These are phyloP conservation scores for Cerastis rubricosa DNA, from an alignment of 2,888 invertebrate species.

Conservation along the genomic window DNA sequence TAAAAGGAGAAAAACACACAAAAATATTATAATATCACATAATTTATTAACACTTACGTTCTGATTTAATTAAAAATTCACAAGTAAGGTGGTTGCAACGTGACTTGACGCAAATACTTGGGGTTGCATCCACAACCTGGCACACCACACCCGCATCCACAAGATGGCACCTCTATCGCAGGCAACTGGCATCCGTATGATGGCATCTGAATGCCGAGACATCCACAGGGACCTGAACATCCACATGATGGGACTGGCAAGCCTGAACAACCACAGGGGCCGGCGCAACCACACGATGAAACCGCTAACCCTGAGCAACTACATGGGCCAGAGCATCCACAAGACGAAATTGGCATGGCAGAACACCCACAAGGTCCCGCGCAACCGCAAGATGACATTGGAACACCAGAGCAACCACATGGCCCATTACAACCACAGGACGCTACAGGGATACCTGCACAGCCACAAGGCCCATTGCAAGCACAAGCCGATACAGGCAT, in stretches of 20 bases:
- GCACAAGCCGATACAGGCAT: conserved; percentile 36
- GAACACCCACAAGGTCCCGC: conserved; percentile 30
- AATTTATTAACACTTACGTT: conserved; percentile 27
- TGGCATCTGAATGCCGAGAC: conserved; percentile 50
- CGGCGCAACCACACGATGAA: conserved; percentile 41
- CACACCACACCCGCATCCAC: conserved; percentile 44
- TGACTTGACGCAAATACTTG: conserved; percentile 76
- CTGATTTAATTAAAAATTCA: conserved; percentile 49
- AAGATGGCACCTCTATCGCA: conserved; percentile 48
- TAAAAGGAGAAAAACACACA: not conserved
- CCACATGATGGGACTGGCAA: conserved; percentile 35
- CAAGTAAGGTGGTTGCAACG: conserved; percentile 81
- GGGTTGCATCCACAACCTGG: conserved; percentile 44
- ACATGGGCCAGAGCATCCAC: conserved; percentile 48
- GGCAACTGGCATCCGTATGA: conserved; percentile 54
- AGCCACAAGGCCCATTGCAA: conserved; percentile 36
- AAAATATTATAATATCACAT: conserved; percentile 9
- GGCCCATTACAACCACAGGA: conserved; percentile 8
- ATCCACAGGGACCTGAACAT: conserved; percentile 50
- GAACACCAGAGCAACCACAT: conserved; percentile 33
- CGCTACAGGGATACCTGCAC: not conserved
- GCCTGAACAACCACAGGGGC: conserved; percentile 26
- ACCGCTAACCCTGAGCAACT: conserved; percentile 42
- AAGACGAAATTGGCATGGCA: no score
- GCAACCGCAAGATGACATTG: conserved; percentile 30